Evolutionary conservation across 1,140 invertebrate genomes (phyloP), one percentile per base, ranked within the genome.

Genomic region (Drosophila willistoni): DNA sequence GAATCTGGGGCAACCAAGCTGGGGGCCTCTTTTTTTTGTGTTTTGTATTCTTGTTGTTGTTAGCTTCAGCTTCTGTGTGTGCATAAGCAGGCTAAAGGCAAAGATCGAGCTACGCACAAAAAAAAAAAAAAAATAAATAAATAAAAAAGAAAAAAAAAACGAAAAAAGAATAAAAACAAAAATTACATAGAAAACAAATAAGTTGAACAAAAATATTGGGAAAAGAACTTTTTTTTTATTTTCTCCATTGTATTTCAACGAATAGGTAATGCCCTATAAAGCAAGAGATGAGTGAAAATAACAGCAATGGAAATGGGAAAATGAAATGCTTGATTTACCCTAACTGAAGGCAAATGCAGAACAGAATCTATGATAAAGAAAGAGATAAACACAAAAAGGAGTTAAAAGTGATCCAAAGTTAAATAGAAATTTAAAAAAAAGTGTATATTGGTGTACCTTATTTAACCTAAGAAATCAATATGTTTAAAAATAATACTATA

Each of bases 1-100:
- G 83, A 89, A 87, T 89, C 73, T 87, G 80, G 83, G 84, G 80
- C 83, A 87, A 80, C 84, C 84, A 89, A 87, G 84, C 84, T 84
- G 84, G 83, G 84, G 83, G 83, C 80, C 77, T 80, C 77, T 85
- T 82, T 71, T 71, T 57, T 51, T 7, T 36, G 34, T 71, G 33
- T 47, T 17, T 39, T 25, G 33, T 51, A 42, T 60, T 44, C 2
- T 51, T 36, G 33, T 57, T 33, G 12, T 22, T 42, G 51, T 65
- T 57, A 63, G 47, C 19, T 51, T 51, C 44, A 51, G 44, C 44
- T 51, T 71, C 57, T 75, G 73, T 59, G 84, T 77, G 79, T 87
- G 83, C 83, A 87, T 89, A 87, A 89, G 77, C 82, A 85, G 83
- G 64, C 84, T 77, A 70, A 69, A 76, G 69, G 77, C 71, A 69